These are phyloP conservation scores for Pachypeltis micranthus DNA, from an alignment of 1,140 invertebrate species.

Conservation along the genomic window DNA sequence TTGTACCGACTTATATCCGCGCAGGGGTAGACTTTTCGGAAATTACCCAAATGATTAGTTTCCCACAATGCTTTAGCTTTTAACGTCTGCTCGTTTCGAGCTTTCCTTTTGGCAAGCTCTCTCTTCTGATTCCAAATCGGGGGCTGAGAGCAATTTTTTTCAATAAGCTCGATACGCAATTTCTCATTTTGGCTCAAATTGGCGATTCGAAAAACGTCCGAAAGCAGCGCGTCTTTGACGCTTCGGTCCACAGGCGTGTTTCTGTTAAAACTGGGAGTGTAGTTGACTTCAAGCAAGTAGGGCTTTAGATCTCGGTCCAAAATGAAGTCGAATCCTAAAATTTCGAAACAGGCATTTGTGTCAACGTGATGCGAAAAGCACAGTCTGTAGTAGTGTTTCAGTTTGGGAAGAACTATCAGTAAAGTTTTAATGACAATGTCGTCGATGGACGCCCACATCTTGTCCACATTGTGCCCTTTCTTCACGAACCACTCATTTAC, in stretches of 20 bases:
- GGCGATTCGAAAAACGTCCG: conserved; percentile 68
- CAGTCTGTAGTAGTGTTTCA: conserved; percentile 77
- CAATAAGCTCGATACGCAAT: conserved; percentile 55
- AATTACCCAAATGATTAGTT: conserved; percentile 61
- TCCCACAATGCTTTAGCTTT: conserved; percentile 54
- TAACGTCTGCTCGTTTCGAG: conserved; percentile 6
- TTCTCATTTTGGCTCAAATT: conserved; percentile 70
- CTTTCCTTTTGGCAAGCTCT: conserved; percentile 5
- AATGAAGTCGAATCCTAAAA: conserved; percentile 78
- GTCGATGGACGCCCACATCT: conserved; percentile 70
- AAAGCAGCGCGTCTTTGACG: conserved; percentile 66
- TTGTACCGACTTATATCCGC: conserved; percentile 45
- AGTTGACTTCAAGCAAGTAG: conserved; percentile 77
- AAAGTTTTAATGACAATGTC: conserved; percentile 86
- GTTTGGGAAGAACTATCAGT: conserved; percentile 66
- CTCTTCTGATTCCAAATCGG: background rate
- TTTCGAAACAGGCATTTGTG: conserved; percentile 77
- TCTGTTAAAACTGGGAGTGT: conserved; percentile 82
- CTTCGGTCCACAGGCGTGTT: conserved; percentile 70
- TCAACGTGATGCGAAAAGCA: conserved; percentile 76
- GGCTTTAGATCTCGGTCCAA: conserved; percentile 73
- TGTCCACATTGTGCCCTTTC: conserved; percentile 48
- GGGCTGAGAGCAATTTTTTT: conserved; percentile 42
- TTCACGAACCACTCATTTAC: background rate
- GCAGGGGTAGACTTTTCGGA: conserved; percentile 45